Percentiles rank a stretch among this genome's conserved stretches.
Evolutionary conservation across 2,888 invertebrate species (phyloP).

Genomic region (Orthonevra nobilis): DNA sequence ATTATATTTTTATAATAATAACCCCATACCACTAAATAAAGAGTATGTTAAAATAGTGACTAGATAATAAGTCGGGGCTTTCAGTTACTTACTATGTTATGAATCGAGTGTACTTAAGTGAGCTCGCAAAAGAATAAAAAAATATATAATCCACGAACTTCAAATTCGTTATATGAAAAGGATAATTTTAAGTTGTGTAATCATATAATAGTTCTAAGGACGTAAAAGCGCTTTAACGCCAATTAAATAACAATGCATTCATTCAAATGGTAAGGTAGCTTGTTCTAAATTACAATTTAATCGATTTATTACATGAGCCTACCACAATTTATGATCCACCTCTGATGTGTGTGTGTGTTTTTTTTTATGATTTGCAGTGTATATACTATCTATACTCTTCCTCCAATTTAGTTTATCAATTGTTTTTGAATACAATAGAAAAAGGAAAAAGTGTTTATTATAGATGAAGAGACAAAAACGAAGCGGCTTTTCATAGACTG

Average conservation of each 20-base stretch:
- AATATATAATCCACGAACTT: too few relatives aligned
- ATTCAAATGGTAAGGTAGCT: conserved; percentile 25
- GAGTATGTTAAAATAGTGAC: too few relatives aligned
- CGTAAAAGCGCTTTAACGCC: conserved; percentile 26
- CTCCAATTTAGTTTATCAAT: conserved; percentile 29
- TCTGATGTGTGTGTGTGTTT: too few relatives aligned
- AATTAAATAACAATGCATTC: conserved; percentile 32
- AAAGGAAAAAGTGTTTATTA: conserved; percentile 16
- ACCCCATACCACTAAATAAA: too few relatives aligned
- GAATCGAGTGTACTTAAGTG: too few relatives aligned
- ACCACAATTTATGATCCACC: conserved; percentile 52
- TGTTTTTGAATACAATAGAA: conserved; percentile 9
- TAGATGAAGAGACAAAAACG: conserved; percentile 11
- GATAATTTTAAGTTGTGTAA: conserved; percentile 43
- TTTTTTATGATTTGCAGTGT: too few relatives aligned
- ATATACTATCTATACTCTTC: conserved; percentile 33
- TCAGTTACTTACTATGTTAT: too few relatives aligned
- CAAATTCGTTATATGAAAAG: too few relatives aligned
- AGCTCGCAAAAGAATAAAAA: too few relatives aligned
- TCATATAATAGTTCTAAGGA: conserved; percentile 20
- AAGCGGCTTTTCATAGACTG: conserved; percentile 45
- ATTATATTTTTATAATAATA: too few relatives aligned
- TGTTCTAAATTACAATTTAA: conserved; percentile 58
- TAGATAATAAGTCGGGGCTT: too few relatives aligned
- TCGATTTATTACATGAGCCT: conserved; percentile 69